phyloP scores from a whole-genome alignment of 2,113 vertebrate species.

The Gavialis gangeticus region DNA sequence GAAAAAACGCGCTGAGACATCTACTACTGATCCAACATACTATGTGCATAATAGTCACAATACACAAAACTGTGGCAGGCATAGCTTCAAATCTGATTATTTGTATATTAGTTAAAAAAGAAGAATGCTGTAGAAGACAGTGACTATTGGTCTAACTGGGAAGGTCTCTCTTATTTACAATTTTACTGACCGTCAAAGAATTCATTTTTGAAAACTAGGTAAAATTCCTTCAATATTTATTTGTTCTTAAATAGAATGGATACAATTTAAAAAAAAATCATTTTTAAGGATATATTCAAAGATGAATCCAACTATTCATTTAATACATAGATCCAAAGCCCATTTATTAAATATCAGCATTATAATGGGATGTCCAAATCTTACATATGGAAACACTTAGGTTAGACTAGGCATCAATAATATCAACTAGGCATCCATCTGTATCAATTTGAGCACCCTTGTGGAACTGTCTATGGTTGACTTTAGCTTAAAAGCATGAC shows the following conservation, averaged over 20 bases:
- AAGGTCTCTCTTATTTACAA: background rate
- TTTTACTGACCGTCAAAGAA: background rate
- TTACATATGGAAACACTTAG: background rate
- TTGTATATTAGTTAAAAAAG: background rate
- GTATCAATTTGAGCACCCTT: background rate
- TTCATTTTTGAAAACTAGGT: background rate
- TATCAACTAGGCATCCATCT: background rate
- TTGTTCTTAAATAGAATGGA: background rate
- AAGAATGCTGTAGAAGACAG: background rate
- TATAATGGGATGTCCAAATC: background rate
- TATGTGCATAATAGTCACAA: background rate
- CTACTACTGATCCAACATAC: background rate
- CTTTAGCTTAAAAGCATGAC: background rate
- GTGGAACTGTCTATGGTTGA: background rate
- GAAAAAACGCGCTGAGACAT: background rate
- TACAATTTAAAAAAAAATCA: background rate
- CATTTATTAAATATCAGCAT: background rate
- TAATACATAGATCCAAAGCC: background rate
- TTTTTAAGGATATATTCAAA: no score
- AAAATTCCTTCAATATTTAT: background rate
- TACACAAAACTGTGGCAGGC: accelerated
- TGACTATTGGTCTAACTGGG: background rate
- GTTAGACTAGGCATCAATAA: background rate
- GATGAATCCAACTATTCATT: background rate
- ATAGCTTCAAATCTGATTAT: background rate